A percentile compares a stretch with the other conserved stretches of the same genome.
phyloP scores from a whole-genome alignment of 2,888 invertebrate species.

The Linyphia triangularis region DNA sequence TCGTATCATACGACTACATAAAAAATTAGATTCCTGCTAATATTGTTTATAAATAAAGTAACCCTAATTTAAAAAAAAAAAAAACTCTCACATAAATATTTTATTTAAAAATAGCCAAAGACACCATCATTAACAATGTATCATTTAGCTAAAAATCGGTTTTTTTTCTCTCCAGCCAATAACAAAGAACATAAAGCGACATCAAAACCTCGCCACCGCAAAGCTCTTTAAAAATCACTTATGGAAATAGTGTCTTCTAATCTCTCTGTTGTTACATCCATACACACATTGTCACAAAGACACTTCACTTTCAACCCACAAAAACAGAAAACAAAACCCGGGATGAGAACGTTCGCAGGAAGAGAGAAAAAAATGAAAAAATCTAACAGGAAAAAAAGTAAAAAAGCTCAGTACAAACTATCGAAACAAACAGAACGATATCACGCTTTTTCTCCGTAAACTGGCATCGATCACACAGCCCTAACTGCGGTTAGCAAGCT shows the following conservation, averaged over 20 bases:
- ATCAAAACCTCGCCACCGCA: neutral
- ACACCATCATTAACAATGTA: too few relatives aligned
- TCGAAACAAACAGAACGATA: slow-evolving; percentile 63
- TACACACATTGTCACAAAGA: neutral
- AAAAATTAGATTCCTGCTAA: too few relatives aligned
- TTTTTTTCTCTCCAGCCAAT: too few relatives aligned
- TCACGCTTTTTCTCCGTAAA: slow-evolving; percentile 45
- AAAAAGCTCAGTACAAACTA: slow-evolving; percentile 21
- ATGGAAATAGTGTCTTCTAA: neutral
- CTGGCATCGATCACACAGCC: slow-evolving; percentile 47
- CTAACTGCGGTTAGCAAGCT: slow-evolving; percentile 62
- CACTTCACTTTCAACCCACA: neutral
- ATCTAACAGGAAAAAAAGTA: neutral
- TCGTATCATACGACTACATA: too few relatives aligned
- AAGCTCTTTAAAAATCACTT: slow-evolving; percentile 11
- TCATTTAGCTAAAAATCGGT: too few relatives aligned
- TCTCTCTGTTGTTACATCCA: neutral
- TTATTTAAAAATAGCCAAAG: too few relatives aligned
- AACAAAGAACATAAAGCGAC: too few relatives aligned
- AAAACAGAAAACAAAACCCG: neutral
- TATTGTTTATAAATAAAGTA: too few relatives aligned
- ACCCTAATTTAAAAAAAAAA: too few relatives aligned
- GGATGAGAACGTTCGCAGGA: neutral
- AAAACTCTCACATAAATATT: too few relatives aligned
- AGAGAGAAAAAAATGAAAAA: neutral